Evolutionary conservation across 2,888 invertebrate species (phyloP).

Genomic region (Phanerotoma sp.): DNA sequence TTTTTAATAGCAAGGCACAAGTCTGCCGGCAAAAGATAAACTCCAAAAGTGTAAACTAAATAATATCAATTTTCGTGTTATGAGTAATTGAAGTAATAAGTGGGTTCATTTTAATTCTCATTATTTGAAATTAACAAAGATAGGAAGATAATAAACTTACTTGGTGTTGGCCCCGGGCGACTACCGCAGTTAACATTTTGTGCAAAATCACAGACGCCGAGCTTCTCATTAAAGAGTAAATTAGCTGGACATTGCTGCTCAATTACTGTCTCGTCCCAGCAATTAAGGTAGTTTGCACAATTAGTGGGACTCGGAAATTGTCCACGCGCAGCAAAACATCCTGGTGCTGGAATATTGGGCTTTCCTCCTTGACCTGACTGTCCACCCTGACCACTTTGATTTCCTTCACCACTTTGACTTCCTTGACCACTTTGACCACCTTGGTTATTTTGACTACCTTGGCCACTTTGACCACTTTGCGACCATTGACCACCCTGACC

Average conservation of each 20-base stretch:
- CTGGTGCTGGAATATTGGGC: slow-evolving; percentile 31
- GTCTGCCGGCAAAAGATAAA: not conserved
- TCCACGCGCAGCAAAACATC: slow-evolving; percentile 58
- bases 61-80: not conserved
- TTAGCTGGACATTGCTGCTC: slow-evolving; percentile 69
- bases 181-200: slow-evolving; percentile 66
- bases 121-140: slow-evolving; percentile 1
- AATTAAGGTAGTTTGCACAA: slow-evolving; percentile 69
- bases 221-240: slow-evolving; percentile 63
- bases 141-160: slow-evolving; percentile 40
- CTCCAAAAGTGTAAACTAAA: not conserved
- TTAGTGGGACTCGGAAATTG: slow-evolving; percentile 65
- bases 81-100: not conserved
- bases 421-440: not conserved
- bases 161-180: slow-evolving; percentile 55
- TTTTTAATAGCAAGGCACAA: slow-evolving; percentile 7
- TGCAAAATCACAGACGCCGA: slow-evolving; percentile 66
- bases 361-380: slow-evolving; percentile 10
- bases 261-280: slow-evolving; percentile 70
- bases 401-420: not conserved
- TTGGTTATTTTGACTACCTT: not conserved
- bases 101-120: not conserved
- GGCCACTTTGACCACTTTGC: slow-evolving; percentile 17
- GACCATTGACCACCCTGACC: slow-evolving; percentile 26
- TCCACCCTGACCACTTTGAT: not conserved